Evolutionary conservation across 2,888 invertebrate genomes (phyloP), one percentile per base, ranked within the genome.

Genomic region (Antheraea assamensis): DNA sequence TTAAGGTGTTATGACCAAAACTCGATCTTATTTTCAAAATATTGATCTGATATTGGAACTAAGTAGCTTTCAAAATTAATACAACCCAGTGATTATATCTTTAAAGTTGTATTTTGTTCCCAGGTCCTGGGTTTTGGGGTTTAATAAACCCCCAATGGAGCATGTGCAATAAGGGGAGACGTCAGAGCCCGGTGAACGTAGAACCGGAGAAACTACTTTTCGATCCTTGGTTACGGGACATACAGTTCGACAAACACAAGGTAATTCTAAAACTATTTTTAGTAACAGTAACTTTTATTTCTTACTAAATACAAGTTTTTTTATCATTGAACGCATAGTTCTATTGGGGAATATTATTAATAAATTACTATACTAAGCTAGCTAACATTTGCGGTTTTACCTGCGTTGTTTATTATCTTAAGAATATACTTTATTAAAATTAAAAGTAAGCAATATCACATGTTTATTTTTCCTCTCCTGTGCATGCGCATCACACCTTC

Each of bases 91-190:
- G 1, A 4, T 7, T n/a, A 7, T 7, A n/a, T 1, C 7, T n/a
- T 7, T 55, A 3, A n/a, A 55, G n/a, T 5, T 55, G 21, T 21
- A n/a, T 7, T 61, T 61, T 4, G 31, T 27, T 81, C 94, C 3
- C 95, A 98, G 99, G 99, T 94, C 99, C 99, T 71, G 97, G 98
- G 74, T 99, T 99, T 95, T 99, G 99, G 99, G 99, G 99, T 75
- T 96, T 99, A 81, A 98, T 99, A 95, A 99, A 99, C 95, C 98
- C 98, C 21, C 98, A 99, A 91, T 99, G 99, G 99, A 97, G 97
- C 87, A 97, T 99, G 96, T 99, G 99, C 95, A 98, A 97, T 93
- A 98, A 98, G 91, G 99, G 99, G 70, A 96, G 98, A 77, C 96
- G 99, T 78, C 99, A 99, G 94, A 99, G 99, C 78, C 99, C 99